Evolutionary conservation across 2,888 invertebrate genomes (phyloP).

Genomic region (Acanthococcus lagerstroemiae): DNA sequence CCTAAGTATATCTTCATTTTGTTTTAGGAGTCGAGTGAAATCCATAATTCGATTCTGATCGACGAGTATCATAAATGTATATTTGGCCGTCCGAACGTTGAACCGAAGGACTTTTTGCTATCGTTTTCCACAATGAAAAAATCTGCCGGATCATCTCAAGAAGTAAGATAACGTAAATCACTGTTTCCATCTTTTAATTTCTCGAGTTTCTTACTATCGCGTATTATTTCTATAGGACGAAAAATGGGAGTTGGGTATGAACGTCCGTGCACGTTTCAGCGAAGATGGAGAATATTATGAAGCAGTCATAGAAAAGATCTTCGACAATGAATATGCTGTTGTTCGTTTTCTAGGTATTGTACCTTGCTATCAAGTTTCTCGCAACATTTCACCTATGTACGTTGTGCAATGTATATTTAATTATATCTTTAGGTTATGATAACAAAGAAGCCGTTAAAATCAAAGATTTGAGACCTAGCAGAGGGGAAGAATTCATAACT

Average conservation of each 20-base stretch:
- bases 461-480: neutral
- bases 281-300: conserved; percentile 10
- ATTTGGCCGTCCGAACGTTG: too few species aligned
- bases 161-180: too few species aligned
- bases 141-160: too few species aligned
- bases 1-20: too few species aligned
- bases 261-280: neutral
- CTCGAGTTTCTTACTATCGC: too few species aligned
- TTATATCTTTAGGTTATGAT: conserved; percentile 1
- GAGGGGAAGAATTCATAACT: conserved; percentile 1
- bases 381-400: neutral
- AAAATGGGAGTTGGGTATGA: conserved; percentile 1
- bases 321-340: conserved; percentile 1
- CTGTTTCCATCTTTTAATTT: too few species aligned
- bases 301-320: conserved; percentile 1
- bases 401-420: neutral
- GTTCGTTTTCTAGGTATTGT: conserved; percentile 7
- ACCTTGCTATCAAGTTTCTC: neutral
- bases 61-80: neutral
- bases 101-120: too few species aligned
- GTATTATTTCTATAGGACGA: too few species aligned
- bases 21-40: neutral
- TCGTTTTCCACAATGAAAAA: too few species aligned
- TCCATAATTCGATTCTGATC: neutral
- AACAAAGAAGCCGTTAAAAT: neutral